Conservation (phyloP, 2,888 invertebrate genomes). For the Acronicta leporina region DNA sequence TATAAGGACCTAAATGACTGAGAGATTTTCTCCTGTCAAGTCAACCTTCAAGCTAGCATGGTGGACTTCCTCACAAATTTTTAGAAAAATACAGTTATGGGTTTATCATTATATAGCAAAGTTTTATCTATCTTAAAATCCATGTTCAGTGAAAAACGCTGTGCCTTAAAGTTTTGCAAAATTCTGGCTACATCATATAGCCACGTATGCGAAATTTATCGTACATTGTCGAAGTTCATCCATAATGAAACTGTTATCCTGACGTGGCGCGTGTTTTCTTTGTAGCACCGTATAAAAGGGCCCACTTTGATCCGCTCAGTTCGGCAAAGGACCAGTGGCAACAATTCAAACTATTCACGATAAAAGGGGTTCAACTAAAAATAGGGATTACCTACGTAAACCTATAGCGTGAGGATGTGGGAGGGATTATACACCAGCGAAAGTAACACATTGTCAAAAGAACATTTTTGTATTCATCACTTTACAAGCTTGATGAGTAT, state of each 20-base stretch:
- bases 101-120: too few species aligned
- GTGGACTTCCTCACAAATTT: too few species aligned
- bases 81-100: too few species aligned
- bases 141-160: slow-evolving; percentile 10
- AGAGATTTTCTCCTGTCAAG: too few species aligned
- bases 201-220: slow-evolving; percentile 34
- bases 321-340: slow-evolving; percentile 64
- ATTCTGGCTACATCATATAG: slow-evolving; percentile 12
- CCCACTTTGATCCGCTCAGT: slow-evolving; percentile 75
- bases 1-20: too few species aligned
- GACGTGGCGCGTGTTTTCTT: slow-evolving; percentile 64
- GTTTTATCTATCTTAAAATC: slow-evolving; percentile 3
- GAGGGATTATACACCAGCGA: slow-evolving; percentile 17
- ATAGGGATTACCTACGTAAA: slow-evolving; percentile 56
- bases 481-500: too few species aligned
- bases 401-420: too few species aligned
- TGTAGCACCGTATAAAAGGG: slow-evolving; percentile 73
- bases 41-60: too few species aligned
- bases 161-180: slow-evolving; percentile 8
- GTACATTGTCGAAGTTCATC: slow-evolving; percentile 56
- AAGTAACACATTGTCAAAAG: slow-evolving; percentile 22
- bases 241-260: slow-evolving; percentile 62
- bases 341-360: slow-evolving; percentile 76
- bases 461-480: background rate
- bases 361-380: slow-evolving; percentile 72